Evolutionary conservation across 92 coral and sea anemone genomes (phyloP).

Genomic region (Porites cylindrica): DNA sequence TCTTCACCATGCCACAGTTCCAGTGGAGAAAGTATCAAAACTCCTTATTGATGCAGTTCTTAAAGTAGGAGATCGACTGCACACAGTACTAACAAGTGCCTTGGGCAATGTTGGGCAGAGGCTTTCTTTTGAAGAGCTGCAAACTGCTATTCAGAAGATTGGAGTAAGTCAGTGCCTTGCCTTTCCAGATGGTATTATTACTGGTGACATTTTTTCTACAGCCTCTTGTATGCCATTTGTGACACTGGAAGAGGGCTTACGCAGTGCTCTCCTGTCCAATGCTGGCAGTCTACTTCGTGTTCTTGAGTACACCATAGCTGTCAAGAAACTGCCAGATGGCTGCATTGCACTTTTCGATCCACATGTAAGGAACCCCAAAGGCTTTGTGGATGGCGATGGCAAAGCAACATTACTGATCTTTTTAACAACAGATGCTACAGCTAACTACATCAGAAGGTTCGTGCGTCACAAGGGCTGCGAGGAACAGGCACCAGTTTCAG

Average conservation of each 20-base stretch:
- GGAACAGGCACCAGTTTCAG: not conserved
- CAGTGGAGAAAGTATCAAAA: too few relatives aligned
- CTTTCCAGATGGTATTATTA: not conserved
- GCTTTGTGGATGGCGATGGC: slow-evolving; percentile 1
- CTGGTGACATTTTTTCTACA: not conserved
- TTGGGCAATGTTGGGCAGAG: not conserved
- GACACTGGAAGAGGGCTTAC: not conserved
- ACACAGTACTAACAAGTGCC: not conserved
- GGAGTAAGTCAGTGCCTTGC: not conserved
- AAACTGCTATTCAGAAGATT: not conserved
- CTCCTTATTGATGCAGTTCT: too few relatives aligned
- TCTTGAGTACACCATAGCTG: not conserved
- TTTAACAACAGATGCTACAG: not conserved
- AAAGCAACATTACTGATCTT: not conserved
- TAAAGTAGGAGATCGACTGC: not conserved
- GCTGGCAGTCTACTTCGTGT: not conserved
- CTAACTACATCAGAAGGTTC: not conserved
- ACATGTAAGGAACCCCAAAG: not conserved
- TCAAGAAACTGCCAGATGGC: not conserved
- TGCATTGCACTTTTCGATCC: not conserved
- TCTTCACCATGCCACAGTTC: too few relatives aligned
- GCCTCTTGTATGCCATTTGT: not conserved
- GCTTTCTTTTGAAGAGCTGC: not conserved
- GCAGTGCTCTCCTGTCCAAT: not conserved
- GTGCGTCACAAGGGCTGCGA: not conserved